Evolutionary conservation across 1,140 invertebrate genomes (phyloP).

Genomic region (Oreohelix idahoensis): DNA sequence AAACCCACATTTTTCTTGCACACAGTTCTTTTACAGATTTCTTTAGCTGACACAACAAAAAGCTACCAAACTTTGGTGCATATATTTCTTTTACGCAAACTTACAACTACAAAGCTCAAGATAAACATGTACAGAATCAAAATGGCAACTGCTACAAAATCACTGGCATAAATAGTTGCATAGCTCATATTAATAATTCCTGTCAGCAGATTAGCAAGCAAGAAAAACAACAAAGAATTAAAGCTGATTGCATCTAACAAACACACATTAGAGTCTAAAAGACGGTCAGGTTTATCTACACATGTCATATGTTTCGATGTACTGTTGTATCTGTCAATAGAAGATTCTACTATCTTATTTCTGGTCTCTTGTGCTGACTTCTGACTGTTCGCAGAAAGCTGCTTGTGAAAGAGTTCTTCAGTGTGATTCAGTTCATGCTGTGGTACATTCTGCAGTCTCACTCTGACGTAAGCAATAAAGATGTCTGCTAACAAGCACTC

Average conservation of each 20-base stretch:
- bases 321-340: neutral
- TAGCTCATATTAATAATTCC: slow-evolving; percentile 84
- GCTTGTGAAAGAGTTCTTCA: neutral
- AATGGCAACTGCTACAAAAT: slow-evolving; percentile 48
- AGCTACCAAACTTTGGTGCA: slow-evolving; percentile 58
- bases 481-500: slow-evolving; percentile 47
- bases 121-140: slow-evolving; percentile 56
- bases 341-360: neutral
- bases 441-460: slow-evolving; percentile 2
- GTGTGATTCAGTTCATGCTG: neutral
- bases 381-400: neutral
- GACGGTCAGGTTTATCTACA: neutral
- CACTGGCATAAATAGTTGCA: slow-evolving; percentile 65
- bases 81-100: slow-evolving; percentile 56
- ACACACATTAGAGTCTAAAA: neutral
- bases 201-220: slow-evolving; percentile 85
- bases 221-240: slow-evolving; percentile 82
- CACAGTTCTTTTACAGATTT: no score
- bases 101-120: slow-evolving; percentile 47
- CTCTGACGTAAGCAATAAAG: slow-evolving; percentile 18
- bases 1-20: no score
- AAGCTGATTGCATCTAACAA: slow-evolving; percentile 65
- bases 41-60: no score
- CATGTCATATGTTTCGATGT: neutral
- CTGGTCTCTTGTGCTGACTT: neutral